Evolutionary conservation across 2,888 invertebrate genomes (phyloP), one percentile per base, ranked within the genome.

Genomic region (Automeris io): DNA sequence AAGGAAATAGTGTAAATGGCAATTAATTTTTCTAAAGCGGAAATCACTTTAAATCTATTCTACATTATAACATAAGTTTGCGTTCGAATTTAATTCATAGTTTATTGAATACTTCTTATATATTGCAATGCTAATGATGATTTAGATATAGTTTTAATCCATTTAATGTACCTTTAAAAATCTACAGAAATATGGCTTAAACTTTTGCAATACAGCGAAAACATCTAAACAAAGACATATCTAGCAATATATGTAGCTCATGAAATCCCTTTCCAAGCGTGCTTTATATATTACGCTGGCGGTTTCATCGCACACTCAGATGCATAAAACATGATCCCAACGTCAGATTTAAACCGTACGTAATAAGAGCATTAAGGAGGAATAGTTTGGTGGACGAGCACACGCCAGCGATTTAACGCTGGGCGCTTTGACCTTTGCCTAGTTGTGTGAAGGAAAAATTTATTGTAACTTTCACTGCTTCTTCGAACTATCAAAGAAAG

Each of bases 311-410:
- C 74, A 69, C 71, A 73, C 77, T 73, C 64, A 71, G 75, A 85
- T 85, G 83, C 83, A 85, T 85, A 82, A 85, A 81, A 83, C 85
- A 83, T 85, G 85, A 83, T 77, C 73, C 71, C 65, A 55, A 62
- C 80, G 79, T 82, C 80, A 81, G 85, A 83, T 83, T 83, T 83
- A 83, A 85, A 80, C 81, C 77, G 73, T 70, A 72, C 69, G 82
- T 81, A 83, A 85, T 85, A 85, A 83, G 78, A 82, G 69, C 77
- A 83, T 81, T 78, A 79, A 69, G 63, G 66, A 58, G 66, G 66
- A 59, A 62, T 66, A 48, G 61, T 62, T 61, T 62, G 59, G 57
- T 54, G 64, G 59, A 60, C 61, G 63, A 13, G 25, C 18, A 32
- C n/a, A 37, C 23, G 37, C 23, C 32, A 23, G 18, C 37, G 37